Evolutionary conservation across 2,797 vertebrate species (phyloP), one percentile per base, ranked within the genome.

Genomic region (Thripadectes ignobilis): DNA sequence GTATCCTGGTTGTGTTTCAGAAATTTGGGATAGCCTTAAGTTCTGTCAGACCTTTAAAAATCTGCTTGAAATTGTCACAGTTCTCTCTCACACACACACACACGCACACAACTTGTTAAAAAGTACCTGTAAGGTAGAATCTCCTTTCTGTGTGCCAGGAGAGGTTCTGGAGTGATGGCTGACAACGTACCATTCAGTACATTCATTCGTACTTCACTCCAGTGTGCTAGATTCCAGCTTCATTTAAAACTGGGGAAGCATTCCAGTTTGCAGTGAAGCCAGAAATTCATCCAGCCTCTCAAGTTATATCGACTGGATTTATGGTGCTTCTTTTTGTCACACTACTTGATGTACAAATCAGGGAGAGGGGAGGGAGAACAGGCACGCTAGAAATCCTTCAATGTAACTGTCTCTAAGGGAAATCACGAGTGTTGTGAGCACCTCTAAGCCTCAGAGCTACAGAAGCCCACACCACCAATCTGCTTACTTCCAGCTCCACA

Each of bases 341-440:
- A 23, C 24, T 51, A 8, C 39, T 62, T 34, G 17, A 39, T 32
- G 43, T 12, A 46, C 16, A 17, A 23, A 11, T 72, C 39, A 62
- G 77, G 52, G 62, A 51, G 38, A 68, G 46, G 10, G 29, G 61
- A 34, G 30, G 45, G 21, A 62, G 66, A 69, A 48, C 21, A 51
- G 51, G 14, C 34, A 5, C 1, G 2, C 24, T 58, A 55, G n/a
- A 69, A 85, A 67, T 43, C 18, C 39, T 16, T 69, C 17, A 1
- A 0, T 23, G 7, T 57, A 38, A 30, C 23, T 16, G 5, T 32
- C 49, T 80, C 12, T 45, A 30, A 41, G 41, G 27, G n/a, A 63
- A 59, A 39, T 18, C 0, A 0, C 24, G 26, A 72, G 18, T 49
- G 5, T 7, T 46, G 24, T 26, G 27, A 83, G n/a, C 22, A 23